A percentile compares a stretch with the other conserved stretches of the same genome.
Evolutionary conservation across 2,113 vertebrate species (phyloP).

Genomic region (Rhynchopsitta pachyrhyncha): DNA sequence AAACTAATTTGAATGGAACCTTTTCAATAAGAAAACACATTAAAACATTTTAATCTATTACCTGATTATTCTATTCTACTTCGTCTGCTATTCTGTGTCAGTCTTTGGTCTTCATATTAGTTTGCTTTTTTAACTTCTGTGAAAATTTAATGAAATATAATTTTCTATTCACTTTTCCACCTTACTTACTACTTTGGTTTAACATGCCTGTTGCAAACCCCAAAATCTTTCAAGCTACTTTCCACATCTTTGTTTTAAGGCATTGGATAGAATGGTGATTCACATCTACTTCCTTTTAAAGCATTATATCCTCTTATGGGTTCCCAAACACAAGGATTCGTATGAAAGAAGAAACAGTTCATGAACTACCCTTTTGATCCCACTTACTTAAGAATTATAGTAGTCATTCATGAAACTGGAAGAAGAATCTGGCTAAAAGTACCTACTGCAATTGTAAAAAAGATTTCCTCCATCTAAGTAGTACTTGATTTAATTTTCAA

Average conservation of each 20-base stretch:
- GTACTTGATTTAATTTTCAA: neutral
- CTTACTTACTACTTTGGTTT: neutral
- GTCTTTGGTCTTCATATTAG: neutral
- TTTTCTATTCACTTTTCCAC: neutral
- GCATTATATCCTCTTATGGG: neutral
- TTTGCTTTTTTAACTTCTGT: neutral
- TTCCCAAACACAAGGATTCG: neutral
- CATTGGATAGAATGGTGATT: neutral
- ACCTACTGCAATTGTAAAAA: neutral
- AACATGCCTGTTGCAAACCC: neutral
- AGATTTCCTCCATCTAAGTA: neutral
- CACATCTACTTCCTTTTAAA: neutral
- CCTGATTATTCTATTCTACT: neutral
- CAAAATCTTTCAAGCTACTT: neutral
- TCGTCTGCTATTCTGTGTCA: neutral
- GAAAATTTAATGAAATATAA: neutral
- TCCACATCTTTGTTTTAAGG: neutral
- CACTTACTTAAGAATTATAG: neutral
- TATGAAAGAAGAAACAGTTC: neutral
- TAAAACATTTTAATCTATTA: neutral
- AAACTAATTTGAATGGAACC: neutral
- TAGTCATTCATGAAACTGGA: neutral
- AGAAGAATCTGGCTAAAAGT: neutral
- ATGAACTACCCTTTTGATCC: neutral
- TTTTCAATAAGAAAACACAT: neutral